Evolutionary conservation across 2,797 vertebrate genomes (phyloP).

Genomic region (Xyrichtys novacula): DNA sequence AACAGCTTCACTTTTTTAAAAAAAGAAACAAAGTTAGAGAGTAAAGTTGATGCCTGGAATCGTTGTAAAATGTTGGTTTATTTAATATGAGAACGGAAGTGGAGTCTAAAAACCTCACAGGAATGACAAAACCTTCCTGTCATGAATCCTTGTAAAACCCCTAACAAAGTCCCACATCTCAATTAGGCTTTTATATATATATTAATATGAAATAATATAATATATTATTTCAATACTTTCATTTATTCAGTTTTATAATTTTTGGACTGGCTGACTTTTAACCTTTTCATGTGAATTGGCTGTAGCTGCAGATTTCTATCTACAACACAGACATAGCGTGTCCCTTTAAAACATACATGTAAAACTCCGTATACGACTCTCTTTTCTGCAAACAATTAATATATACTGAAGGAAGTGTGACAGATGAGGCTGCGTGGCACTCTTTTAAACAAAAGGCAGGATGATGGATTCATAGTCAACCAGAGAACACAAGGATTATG

Average conservation of each 20-base stretch:
- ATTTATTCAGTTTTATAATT: too few species aligned
- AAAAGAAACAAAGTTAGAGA: background rate
- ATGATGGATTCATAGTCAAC: background rate
- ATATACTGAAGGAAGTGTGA: background rate
- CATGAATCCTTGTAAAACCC: background rate
- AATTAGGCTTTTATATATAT: too few species aligned
- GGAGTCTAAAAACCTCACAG: background rate
- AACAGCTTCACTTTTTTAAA: background rate
- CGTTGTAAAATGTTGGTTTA: background rate
- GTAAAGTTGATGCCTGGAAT: background rate
- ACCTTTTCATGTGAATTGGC: background rate
- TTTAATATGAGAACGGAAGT: background rate
- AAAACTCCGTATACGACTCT: background rate
- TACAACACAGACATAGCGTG: too few species aligned
- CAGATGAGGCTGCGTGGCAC: background rate
- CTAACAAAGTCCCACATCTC: background rate
- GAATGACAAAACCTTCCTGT: background rate
- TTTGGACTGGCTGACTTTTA: background rate
- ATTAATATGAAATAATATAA: too few species aligned
- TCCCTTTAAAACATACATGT: background rate
- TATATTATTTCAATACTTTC: too few species aligned
- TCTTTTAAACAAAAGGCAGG: background rate
- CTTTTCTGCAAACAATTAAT: background rate
- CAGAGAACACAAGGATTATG: background rate
- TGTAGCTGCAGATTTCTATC: background rate